Conservation (phyloP, 2,888 invertebrate genomes). For the Nomada ferruginata region DNA sequence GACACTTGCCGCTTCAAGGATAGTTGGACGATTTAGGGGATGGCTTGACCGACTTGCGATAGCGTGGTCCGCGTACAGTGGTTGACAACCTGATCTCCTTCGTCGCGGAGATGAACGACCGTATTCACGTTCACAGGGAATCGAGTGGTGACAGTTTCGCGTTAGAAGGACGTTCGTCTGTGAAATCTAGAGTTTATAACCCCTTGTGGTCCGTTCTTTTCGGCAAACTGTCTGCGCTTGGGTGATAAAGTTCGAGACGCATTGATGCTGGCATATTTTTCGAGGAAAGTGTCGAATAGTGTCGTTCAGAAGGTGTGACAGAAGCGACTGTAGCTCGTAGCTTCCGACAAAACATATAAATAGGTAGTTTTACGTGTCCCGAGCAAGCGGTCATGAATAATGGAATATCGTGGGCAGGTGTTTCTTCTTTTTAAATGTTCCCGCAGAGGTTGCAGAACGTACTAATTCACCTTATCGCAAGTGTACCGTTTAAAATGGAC, state of each 20-base stretch:
- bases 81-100: slow-evolving; percentile 52
- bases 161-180: too few relatives aligned
- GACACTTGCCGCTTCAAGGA: slow-evolving; percentile 80
- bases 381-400: neutral
- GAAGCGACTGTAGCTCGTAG: neutral
- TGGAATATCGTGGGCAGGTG: neutral
- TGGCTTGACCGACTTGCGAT: slow-evolving; percentile 75
- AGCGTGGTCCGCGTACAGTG: slow-evolving; percentile 68
- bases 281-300: neutral
- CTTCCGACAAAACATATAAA: too few relatives aligned
- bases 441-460: neutral
- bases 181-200: neutral
- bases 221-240: neutral
- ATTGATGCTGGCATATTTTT: neutral
- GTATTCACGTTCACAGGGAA: neutral
- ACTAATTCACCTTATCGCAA: neutral
- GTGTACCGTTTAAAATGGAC: neutral
- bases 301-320: neutral
- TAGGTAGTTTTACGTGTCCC: too few relatives aligned
- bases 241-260: neutral
- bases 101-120: neutral
- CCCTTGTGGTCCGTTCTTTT: neutral
- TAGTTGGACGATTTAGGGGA: slow-evolving; percentile 77
- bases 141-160: neutral
- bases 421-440: neutral